Base-by-base conservation (phyloP, 2,113 vertebrate species). In the Paralichthys olivaceus region DNA sequence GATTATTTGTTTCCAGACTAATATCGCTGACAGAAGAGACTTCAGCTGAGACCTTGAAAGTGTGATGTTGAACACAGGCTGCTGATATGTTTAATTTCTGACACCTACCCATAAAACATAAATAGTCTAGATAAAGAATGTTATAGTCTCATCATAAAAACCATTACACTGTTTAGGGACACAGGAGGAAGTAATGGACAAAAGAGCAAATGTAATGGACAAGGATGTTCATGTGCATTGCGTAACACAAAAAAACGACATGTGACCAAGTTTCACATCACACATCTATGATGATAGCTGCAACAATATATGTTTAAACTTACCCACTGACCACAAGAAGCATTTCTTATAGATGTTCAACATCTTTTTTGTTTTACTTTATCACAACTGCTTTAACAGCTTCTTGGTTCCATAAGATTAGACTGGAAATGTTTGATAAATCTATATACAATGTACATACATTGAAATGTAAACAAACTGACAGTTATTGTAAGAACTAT, bases 101-200 rank as follows among this genome's bases (percentile, higher is more conserved):
- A 25, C 28, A 54, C 19, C n/a, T 23, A 58, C 34, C 20, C n/a
- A 40, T 4, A 37, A 13, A 20, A n/a, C n/a, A 29, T 64, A 43
- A 63, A 60, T 28, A 25, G 34, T 47, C 0, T 29, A 72, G 49
- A 40, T 66, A 60, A 1, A 56, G 13, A 40, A 40, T 0, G 0
- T 9, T 19, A 23, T 3, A 0, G 1, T 58, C 9, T 47, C 29
- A 15, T 65, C 43, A 63, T 76, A 68, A 75, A 84, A 62, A 11
- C 6, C 7, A 2, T 13, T 12, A 1, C 5, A 65, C 3, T 51
- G 25, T 66, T 55, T 37, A 37, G 26, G 23, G 7, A 69, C 3
- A 65, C 11, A 58, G 5, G 7, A 5, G 77, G 81, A 83, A 86
- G 72, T 81, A 55, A 59, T 56, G 22, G 23, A 69, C 40, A 57